Evolutionary conservation across 2,113 vertebrate species (phyloP).

Genomic region (Tetrax tetrax): DNA sequence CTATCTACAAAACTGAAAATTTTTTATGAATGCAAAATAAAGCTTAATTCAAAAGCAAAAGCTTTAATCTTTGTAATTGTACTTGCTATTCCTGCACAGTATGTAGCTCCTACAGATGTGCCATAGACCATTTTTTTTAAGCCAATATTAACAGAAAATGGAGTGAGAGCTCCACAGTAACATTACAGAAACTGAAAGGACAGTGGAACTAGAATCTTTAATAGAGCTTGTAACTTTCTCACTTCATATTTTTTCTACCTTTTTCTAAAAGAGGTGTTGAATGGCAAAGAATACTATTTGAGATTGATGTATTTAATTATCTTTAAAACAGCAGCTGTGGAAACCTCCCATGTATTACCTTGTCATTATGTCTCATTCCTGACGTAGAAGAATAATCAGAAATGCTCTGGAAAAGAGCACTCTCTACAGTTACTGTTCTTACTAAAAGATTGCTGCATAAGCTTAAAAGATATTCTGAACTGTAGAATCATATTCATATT

Average conservation of each 20-base stretch:
- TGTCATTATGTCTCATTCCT: background rate
- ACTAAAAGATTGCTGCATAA: background rate
- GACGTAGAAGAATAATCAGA: background rate
- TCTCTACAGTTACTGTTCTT: background rate
- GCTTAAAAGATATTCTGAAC: background rate
- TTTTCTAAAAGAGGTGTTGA: background rate
- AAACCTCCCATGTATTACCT: background rate
- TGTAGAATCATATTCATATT: background rate
- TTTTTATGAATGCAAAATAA: background rate
- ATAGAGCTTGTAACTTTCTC: background rate
- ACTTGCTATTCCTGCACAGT: background rate
- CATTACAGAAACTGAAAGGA: background rate
- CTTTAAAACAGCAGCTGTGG: background rate
- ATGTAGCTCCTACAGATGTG: background rate
- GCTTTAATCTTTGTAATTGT: background rate
- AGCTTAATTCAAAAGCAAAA: background rate
- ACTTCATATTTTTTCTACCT: background rate
- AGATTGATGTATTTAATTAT: conserved; percentile 4
- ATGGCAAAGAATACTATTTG: background rate
- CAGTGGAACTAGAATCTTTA: background rate
- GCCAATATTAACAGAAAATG: background rate
- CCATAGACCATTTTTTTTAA: background rate
- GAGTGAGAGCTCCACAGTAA: background rate
- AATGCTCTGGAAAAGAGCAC: background rate
- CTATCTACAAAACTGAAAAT: background rate